A percentile compares a stretch with the other conserved stretches of the same genome.
Evolutionary conservation across 2,113 vertebrate species (phyloP).

Genomic region (Poicephalus gulielmi): DNA sequence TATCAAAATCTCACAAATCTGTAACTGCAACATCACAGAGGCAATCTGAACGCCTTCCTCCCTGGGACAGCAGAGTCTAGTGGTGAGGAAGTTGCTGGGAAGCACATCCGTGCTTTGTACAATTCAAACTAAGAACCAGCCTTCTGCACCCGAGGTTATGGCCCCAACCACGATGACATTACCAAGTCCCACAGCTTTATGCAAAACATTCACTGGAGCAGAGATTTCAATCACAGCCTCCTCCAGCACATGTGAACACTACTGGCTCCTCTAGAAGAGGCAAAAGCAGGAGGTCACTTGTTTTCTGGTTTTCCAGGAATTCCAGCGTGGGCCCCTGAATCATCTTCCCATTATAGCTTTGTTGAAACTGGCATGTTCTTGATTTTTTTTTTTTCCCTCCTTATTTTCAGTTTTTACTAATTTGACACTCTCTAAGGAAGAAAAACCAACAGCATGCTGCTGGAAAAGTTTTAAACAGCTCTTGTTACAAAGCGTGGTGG

Average conservation of each 20-base stretch:
- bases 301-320: conserved; percentile 32
- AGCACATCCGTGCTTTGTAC: neutral
- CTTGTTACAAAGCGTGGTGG: fast-evolving
- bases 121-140: neutral
- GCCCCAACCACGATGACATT: neutral
- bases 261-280: neutral
- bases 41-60: neutral
- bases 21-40: neutral
- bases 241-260: neutral
- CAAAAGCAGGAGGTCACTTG: neutral
- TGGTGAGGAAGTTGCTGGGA: neutral
- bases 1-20: neutral
- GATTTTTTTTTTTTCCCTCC: neutral
- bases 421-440: conserved; percentile 23
- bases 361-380: neutral
- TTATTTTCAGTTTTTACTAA: conserved; percentile 35
- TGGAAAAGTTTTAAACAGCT: conserved; percentile 36
- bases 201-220: neutral
- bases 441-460: conserved; percentile 9
- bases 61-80: neutral
- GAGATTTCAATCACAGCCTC: neutral
- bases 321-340: neutral
- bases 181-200: neutral
- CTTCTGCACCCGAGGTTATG: neutral
- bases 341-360: conserved; percentile 36